phyloP scores from a whole-genome alignment of 1,140 invertebrate genomes.

The Brachionus paranguensis region DNA sequence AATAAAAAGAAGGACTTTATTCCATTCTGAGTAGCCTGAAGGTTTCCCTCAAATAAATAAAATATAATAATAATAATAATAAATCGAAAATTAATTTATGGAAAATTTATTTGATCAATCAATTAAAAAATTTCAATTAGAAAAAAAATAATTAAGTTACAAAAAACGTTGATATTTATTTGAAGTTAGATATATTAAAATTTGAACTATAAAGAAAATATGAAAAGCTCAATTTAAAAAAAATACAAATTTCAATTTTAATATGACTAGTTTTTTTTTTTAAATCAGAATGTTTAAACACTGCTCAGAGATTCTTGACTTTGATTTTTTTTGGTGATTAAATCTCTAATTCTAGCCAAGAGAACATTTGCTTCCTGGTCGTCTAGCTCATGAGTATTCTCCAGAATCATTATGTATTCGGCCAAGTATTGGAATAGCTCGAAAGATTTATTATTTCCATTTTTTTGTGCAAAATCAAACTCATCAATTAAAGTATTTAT shows the following conservation, averaged over 20 bases:
- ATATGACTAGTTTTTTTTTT: not conserved
- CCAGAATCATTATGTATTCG: not conserved
- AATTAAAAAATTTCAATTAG: not conserved
- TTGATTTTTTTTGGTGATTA: not conserved
- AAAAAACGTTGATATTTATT: not conserved
- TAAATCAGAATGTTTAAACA: not conserved
- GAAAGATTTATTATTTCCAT: not conserved
- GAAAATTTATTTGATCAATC: not conserved
- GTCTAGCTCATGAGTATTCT: not conserved
- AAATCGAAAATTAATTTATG: not conserved
- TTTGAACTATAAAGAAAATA: not conserved
- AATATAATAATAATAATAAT: no score
- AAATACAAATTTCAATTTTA: not conserved
- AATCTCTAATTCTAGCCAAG: not conserved
- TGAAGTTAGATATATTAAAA: not conserved
- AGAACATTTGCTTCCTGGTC: not conserved
- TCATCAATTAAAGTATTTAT: slow-evolving; percentile 14
- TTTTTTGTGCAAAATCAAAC: not conserved
- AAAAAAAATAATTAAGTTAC: not conserved
- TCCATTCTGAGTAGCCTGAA: no score
- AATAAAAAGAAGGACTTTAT: no score
- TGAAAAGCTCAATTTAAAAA: not conserved
- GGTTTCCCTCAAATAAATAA: no score
- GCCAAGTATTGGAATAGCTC: not conserved
- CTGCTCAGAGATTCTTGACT: not conserved